Conservation (phyloP, 1,140 invertebrate species). For the Oppia nitens region DNA sequence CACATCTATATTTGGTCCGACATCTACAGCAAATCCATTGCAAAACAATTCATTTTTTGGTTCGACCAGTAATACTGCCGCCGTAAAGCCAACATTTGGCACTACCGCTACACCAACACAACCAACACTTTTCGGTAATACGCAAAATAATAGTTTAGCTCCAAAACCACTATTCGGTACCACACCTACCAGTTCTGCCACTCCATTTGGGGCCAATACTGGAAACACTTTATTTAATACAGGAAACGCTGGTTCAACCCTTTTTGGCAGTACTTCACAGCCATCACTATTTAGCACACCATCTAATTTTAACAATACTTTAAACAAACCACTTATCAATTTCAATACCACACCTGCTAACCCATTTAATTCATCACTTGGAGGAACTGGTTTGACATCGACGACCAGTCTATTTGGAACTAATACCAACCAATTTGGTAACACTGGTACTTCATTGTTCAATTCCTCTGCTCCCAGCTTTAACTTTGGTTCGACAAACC, state of each 20-base stretch:
- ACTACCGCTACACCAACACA: not conserved
- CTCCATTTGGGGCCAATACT: slow-evolving; percentile 20
- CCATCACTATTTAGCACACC: slow-evolving; percentile 25
- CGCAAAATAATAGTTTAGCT: slow-evolving; percentile 1
- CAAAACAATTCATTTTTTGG: not conserved
- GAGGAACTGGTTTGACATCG: not conserved
- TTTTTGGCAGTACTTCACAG: slow-evolving; percentile 24
- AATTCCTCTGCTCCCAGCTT: not conserved
- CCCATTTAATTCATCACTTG: not conserved
- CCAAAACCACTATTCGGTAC: slow-evolving; percentile 22
- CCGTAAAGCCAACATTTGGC: slow-evolving; percentile 20
- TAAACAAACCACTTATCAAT: not conserved
- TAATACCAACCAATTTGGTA: not conserved
- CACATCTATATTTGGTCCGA: not conserved
- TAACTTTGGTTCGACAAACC: not conserved
- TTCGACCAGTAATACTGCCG: slow-evolving; percentile 7
- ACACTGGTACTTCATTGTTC: slow-evolving; percentile 5
- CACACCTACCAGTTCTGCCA: slow-evolving; percentile 23
- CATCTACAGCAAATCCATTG: not conserved
- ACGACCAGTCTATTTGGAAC: not conserved
- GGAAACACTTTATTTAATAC: slow-evolving; percentile 25
- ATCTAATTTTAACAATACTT: not conserved
- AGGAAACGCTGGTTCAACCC: slow-evolving; percentile 20
- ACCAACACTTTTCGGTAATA: slow-evolving; percentile 17
- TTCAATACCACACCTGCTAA: not conserved